Base-by-base conservation (phyloP, 37 sponge, comb jelly and placozoan genomes). In the Tethya wilhelma region DNA sequence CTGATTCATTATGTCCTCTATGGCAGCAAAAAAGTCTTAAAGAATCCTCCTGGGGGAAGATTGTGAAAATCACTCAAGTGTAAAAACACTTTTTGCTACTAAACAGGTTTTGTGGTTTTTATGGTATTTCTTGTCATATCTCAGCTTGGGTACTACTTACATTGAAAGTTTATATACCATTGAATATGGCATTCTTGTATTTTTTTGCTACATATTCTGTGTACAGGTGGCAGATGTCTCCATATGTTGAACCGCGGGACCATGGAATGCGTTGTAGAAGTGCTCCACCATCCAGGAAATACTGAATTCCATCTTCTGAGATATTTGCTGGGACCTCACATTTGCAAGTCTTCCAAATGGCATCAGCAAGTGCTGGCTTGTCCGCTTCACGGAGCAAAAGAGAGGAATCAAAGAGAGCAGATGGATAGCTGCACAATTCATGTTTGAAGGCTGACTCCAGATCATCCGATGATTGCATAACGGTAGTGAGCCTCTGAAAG, bases 231-330 rank as follows among this genome's bases (percentile, higher is more conserved):
- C 67, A 80, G 80, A 79, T 80, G 20, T 68, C 38, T 70, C 64
- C 49, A 25, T 38, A 74, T 70, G 73, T 71, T 2, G 23, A 56
- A 4, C 82, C 59, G 4, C 73, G 33, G 26, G 38, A 46, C 82
- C 73, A 81, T 71, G 59, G 71, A 8, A 81, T 81, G 64, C 73
- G 63, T 32, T 69, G 79, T 23, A 69, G 59, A 71, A 71, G 82
- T 81, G 82, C 73, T 56, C 73, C 82, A 71, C 82, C 73, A 81
- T 81, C 70, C 41, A 81, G 12, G 73, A 81, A 59, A 81, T 81
- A 81, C 58, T 66, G 38, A 66, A 66, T 34, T 29, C 38, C 34
- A 66, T 34, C 67, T 59, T 19, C 62, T 59, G 62, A 19, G 43
- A 36, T 8, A 69, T 69, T 23, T 69, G 69, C 43, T 69, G 69